Base-by-base conservation (phyloP, 1,140 invertebrate genomes). In the Eueides isabella region DNA sequence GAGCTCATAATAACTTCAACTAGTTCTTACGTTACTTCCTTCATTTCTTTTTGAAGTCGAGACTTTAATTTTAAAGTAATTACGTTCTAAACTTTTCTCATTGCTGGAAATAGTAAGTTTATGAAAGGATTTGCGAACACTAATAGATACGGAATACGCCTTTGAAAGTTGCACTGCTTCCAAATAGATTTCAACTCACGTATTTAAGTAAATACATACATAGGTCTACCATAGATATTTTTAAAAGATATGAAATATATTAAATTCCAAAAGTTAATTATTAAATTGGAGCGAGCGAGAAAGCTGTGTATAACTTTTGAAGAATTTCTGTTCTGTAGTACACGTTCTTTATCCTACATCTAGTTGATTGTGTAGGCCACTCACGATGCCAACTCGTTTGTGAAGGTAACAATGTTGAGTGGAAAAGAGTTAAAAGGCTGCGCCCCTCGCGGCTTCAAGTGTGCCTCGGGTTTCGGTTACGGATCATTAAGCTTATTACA, bases 361-460 rank as follows among this genome's bases (percentile, higher is more conserved):
- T 48, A 84, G 72, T 79, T 81, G 80, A 83, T 90, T 86, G 83
- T 79, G 80, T 82, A 88, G 78, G 71, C 84, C 74, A 76, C 86
- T 87, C 87, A 89, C 86, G 86, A 74, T 66, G 76, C 72, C 66
- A 79, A 70, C 83, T 86, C 87, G 87, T 89, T 89, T 89, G 85
- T 84, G 81, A 85, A 89, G 84, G 84, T 89, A 89, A 88, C 89
- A 91, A 85, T 85, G 87, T 87, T 87, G 86, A 86, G 86, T 82
- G 80, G 81, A 76, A 86, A 89, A 89, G 87, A 87, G 85, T 86
- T 89, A 86, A 88, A 85, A 84, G 79, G 75, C 80, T 80, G 63
- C 74, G 69, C 77, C 78, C 72, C 76, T 68, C 73, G 76, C 74
- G 61, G 71, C 75, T 71, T 81, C 75, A 79, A 85, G 79, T 79